These are phyloP conservation scores for Cataglyphis livida DNA, from an alignment of 2,888 invertebrate genomes.

Conservation along the genomic window DNA sequence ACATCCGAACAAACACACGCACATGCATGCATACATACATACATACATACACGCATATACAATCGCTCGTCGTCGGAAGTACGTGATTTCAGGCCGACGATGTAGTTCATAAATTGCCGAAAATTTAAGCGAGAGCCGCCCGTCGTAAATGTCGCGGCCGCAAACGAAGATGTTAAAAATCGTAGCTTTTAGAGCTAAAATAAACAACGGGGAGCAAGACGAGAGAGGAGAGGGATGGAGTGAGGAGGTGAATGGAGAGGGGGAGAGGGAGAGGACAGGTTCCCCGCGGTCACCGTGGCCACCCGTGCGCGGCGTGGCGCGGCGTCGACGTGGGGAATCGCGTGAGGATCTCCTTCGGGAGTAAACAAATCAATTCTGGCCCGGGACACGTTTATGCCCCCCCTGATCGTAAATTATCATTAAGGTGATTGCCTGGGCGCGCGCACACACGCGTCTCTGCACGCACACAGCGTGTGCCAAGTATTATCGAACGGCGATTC, in stretches of 20 bases:
- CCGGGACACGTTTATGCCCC: constrained; percentile 80
- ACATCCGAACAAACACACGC: constrained; percentile 2
- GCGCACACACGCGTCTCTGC: constrained; percentile 52
- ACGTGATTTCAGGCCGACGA: constrained; percentile 28
- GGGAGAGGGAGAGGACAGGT: neutral
- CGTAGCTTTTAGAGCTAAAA: constrained; percentile 30
- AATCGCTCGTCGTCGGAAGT: constrained; percentile 32
- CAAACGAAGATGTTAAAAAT: constrained; percentile 50
- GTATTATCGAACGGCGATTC: constrained; percentile 38
- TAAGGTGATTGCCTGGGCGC: constrained; percentile 83
- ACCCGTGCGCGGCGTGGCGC: constrained; percentile 60
- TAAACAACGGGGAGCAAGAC: constrained; percentile 20
- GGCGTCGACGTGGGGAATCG: constrained; percentile 56
- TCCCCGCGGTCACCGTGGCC: constrained; percentile 61
- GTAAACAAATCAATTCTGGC: constrained; percentile 83
- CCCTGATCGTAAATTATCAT: constrained; percentile 84
- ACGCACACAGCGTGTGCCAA: neutral
- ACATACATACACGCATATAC: neutral
- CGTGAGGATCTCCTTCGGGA: constrained; percentile 79
- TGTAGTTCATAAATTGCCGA: constrained; percentile 51
- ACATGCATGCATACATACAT: neutral
- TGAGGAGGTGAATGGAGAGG: constrained; percentile 18
- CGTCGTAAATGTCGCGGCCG: constrained; percentile 41
- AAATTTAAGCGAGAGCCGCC: constrained; percentile 32
- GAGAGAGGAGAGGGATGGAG: neutral